phyloP scores from a whole-genome alignment of 2,797 vertebrate genomes.

The Valencia hispanica region DNA sequence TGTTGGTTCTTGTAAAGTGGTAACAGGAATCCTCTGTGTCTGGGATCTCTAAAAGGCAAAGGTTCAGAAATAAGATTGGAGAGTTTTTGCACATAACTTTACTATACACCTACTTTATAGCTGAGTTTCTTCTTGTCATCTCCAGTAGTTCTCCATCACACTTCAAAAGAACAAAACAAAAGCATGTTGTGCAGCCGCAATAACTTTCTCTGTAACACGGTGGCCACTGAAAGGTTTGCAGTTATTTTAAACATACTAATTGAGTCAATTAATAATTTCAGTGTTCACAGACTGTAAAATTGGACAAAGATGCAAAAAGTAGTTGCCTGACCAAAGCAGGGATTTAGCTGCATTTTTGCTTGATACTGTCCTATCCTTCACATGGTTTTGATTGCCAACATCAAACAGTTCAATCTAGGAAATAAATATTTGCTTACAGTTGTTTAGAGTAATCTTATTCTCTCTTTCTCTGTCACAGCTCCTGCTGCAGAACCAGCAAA shows the following conservation, averaged over 20 bases:
- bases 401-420: background rate
- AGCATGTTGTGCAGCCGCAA: background rate
- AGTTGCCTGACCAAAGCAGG: background rate
- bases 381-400: background rate
- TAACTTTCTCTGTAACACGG: no score
- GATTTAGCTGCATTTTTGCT: background rate
- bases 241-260: background rate
- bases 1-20: constrained; percentile 48
- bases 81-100: constrained; percentile 23
- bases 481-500: constrained; percentile 74
- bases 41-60: constrained; percentile 16
- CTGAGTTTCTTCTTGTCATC: background rate
- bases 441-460: constrained; percentile 8
- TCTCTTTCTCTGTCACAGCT: constrained; percentile 50
- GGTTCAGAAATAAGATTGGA: constrained; percentile 12
- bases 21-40: constrained; percentile 52
- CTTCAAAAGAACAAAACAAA: background rate
- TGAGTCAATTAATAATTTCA: background rate
- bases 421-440: background rate
- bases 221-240: background rate
- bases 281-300: background rate
- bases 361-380: background rate
- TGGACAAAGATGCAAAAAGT: background rate
- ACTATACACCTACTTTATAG: constrained; percentile 14
- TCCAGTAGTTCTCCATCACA: no score